These are phyloP conservation scores for Chroicocephalus ridibundus DNA, from an alignment of 2,113 vertebrate species.

Conservation along the genomic window DNA sequence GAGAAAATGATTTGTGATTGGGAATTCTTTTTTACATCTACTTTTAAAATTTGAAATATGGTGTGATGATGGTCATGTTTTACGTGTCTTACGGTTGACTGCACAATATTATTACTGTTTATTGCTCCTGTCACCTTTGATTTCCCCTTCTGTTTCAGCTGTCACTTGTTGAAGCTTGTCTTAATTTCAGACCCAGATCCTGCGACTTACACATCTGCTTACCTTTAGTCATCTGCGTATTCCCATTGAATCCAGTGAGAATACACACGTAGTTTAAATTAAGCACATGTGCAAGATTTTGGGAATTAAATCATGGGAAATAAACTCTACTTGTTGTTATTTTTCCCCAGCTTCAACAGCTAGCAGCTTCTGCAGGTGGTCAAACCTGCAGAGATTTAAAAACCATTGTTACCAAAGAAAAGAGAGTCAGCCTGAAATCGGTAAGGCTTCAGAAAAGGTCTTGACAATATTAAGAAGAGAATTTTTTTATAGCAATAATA, in stretches of 20 bases:
- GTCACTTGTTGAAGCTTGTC: constrained; percentile 8
- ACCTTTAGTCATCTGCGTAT: constrained; percentile 4
- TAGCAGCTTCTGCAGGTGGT: constrained; percentile 8
- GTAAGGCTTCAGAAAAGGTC: not conserved
- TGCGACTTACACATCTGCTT: constrained; percentile 35
- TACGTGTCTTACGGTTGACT: not conserved
- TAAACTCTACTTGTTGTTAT: not conserved
- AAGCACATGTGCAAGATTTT: not conserved
- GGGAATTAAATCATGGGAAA: not conserved
- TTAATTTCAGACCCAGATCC: not conserved
- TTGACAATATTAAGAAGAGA: not conserved
- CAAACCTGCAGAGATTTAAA: not conserved
- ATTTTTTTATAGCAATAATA: not conserved
- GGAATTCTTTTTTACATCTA: not conserved
- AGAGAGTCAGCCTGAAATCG: not conserved
- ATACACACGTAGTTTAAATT: not conserved
- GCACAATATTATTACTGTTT: not conserved
- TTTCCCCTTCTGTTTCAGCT: not conserved
- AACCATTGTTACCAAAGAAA: not conserved
- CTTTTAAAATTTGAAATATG: not conserved
- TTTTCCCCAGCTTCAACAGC: not conserved
- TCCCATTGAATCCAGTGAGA: not conserved
- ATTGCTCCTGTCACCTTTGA: constrained; percentile 25
- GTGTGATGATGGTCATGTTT: not conserved
- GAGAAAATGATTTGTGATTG: not conserved